These are phyloP conservation scores for Andrena bicolor DNA, from an alignment of 2,888 invertebrate genomes.

Conservation along the genomic window DNA sequence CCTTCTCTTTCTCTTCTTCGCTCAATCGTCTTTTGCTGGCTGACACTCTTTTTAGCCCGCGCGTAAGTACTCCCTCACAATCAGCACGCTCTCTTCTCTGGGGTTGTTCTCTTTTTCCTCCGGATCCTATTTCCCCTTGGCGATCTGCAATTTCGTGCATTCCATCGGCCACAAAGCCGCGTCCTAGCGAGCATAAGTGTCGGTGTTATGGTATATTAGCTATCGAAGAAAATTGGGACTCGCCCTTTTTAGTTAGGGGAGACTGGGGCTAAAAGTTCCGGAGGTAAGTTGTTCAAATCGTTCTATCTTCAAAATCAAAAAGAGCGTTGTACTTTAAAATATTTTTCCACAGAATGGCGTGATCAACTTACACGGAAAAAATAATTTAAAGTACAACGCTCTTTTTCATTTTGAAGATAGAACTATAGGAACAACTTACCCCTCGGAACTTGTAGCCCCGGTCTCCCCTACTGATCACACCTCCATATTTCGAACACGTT, in stretches of 20 bases:
- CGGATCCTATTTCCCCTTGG: conserved; percentile 57
- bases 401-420: no score
- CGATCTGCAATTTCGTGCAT: conserved; percentile 21
- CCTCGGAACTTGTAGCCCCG: no score
- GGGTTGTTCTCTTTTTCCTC: conserved; percentile 17
- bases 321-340: no score
- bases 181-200: neutral
- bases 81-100: conserved; percentile 17
- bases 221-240: neutral
- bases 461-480: no score
- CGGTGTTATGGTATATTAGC: conserved; percentile 12
- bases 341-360: no score
- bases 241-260: neutral
- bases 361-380: no score
- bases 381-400: no score
- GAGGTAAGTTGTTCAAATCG: no score
- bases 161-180: neutral
- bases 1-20: conserved; percentile 13
- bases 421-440: no score
- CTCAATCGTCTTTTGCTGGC: conserved; percentile 55
- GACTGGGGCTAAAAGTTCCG: no score
- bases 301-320: no score
- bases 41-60: conserved; percentile 60
- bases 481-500: neutral
- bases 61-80: conserved; percentile 33